Base-by-base conservation (phyloP, 1,140 invertebrate species). In the Eulimnadia texana region DNA sequence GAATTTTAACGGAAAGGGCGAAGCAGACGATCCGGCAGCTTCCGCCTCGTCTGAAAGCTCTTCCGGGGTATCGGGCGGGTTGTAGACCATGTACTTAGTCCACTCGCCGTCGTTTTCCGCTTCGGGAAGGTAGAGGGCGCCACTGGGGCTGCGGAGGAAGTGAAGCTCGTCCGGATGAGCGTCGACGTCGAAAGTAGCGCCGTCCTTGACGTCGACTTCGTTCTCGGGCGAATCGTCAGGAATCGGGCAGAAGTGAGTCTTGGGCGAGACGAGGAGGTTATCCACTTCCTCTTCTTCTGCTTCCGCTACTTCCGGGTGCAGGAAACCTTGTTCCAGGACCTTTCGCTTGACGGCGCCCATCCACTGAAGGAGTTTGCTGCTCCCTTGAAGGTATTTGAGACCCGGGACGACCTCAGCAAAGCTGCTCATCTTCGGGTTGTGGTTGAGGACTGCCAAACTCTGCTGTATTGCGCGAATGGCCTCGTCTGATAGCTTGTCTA, bases 211-310 rank as follows among this genome's bases (percentile, higher is more conserved):
- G 20, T 57, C 33, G 28, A 57, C 55, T 33, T 61, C 60, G 19
- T 25, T 42, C 55, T 49, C n/a, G n/a, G n/a, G n/a, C n/a, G 60
- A 71, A 23, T 79, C 79, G 63, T 76, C 72, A 67, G 79, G 79
- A 64, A 88, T 88, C 1, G 85, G 85, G 61, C 79, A 78, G 74
- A 89, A 89, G 71, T 87, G 85, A 54, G 84, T 86, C 53, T 80
- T 78, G 58, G 79, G 73, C 1, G 84, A 85, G 13, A 80, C 84
- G 24, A 86, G 72, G 55, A 86, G 71, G 71, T 85, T 82, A 69
- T 87, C 58, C 25, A 28, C 58, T 29, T 50, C 42, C 27, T 60
- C 52, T 9, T 54, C 28, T 24, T 60, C 33, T 3, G 28, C 16
- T 47, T 50, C 29, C 6, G 51, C 50, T 13, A 22, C 25, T 13